Percentiles rank a stretch among this genome's conserved stretches.
These are phyloP conservation scores for Paracentrotus lividus DNA, from an alignment of 53 echinoderm and acorn worm genomes.

Conservation along the genomic window DNA sequence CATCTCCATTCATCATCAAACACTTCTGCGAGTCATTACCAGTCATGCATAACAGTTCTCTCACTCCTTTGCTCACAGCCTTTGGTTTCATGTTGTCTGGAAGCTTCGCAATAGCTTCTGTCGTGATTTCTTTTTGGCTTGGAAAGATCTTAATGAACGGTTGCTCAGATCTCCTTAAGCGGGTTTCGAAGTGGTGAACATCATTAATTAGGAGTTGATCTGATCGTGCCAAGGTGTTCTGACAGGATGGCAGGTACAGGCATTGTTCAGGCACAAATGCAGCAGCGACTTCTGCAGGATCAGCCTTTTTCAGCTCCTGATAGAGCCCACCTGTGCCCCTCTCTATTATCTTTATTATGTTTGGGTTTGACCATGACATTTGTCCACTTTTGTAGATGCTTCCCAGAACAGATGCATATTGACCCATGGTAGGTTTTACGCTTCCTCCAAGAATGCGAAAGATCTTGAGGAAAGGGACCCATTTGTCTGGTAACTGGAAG, in stretches of 20 bases:
- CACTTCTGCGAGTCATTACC: background rate
- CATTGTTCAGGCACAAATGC: background rate
- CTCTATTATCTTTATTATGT: slow-evolving; percentile 15
- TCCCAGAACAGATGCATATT: slow-evolving; percentile 69
- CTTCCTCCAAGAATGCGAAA: slow-evolving; percentile 65
- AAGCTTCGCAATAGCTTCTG: slow-evolving; percentile 2
- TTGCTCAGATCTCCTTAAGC: slow-evolving; percentile 30
- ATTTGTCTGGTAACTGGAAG: slow-evolving; percentile 64
- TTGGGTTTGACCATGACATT: background rate
- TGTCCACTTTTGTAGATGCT: slow-evolving; percentile 7
- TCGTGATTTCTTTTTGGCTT: background rate
- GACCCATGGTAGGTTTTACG: slow-evolving; percentile 57
- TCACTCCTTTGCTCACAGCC: slow-evolving; percentile 40
- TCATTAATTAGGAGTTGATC: slow-evolving; percentile 52
- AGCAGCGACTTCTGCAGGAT: background rate
- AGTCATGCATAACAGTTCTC: slow-evolving; percentile 46
- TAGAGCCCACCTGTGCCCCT: background rate
- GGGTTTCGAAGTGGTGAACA: slow-evolving; percentile 23
- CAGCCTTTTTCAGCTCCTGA: background rate
- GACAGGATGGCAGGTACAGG: slow-evolving; percentile 65
- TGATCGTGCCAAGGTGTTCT: slow-evolving; percentile 20
- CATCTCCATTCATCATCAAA: background rate
- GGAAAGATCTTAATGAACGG: slow-evolving; percentile 23
- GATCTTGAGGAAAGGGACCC: slow-evolving; percentile 2
- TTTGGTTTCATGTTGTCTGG: slow-evolving; percentile 53